Evolutionary conservation across 2,888 invertebrate genomes (phyloP).

Genomic region (Tipula vernalis): DNA sequence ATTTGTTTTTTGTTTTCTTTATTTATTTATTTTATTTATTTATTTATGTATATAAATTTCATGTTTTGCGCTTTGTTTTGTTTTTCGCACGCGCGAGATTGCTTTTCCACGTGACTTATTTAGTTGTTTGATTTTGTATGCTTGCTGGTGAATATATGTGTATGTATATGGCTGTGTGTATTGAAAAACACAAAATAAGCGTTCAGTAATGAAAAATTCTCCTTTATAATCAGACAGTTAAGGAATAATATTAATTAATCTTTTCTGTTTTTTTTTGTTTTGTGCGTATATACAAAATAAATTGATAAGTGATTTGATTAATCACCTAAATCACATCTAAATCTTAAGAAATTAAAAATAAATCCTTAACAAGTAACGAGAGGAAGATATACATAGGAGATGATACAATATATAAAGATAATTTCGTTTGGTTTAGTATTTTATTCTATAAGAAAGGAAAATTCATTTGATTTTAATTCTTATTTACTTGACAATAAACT

Average conservation of each 20-base stretch:
- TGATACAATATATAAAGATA: background rate
- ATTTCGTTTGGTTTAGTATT: background rate
- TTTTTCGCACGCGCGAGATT: slow-evolving; percentile 21
- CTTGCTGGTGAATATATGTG: background rate
- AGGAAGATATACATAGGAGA: background rate
- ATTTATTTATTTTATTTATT: background rate
- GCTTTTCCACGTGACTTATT: slow-evolving; percentile 22
- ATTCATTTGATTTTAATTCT: background rate
- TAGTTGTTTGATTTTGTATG: slow-evolving; percentile 14
- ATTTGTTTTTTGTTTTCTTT: background rate
- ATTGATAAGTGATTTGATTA: slow-evolving; percentile 4
- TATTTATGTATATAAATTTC: background rate
- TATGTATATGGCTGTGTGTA: background rate
- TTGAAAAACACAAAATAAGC: background rate
- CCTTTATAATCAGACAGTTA: background rate
- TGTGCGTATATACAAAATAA: background rate
- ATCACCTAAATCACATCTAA: slow-evolving; percentile 4
- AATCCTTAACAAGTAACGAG: background rate
- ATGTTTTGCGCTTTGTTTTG: slow-evolving; percentile 5
- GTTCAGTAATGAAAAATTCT: background rate
- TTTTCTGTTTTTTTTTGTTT: background rate
- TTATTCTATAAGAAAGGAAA: background rate
- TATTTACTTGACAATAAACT: background rate
- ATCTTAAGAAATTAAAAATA: slow-evolving; percentile 4
- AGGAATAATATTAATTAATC: background rate